Percentiles rank a stretch among this genome's conserved stretches.
Evolutionary conservation across 2,888 invertebrate genomes (phyloP).

Genomic region (Steromphala cineraria): DNA sequence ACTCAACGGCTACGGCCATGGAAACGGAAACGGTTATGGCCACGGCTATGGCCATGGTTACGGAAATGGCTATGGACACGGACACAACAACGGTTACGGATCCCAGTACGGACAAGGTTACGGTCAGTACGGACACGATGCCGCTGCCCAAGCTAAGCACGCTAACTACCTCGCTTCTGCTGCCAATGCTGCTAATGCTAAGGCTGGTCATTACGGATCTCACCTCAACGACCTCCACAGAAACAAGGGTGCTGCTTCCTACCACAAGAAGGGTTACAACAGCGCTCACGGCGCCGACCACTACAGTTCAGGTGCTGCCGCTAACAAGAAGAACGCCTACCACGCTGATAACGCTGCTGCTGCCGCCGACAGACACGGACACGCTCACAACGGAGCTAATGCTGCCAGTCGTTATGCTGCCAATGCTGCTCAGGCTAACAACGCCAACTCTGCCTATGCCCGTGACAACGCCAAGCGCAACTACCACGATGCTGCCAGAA

Average conservation of each 20-base stretch:
- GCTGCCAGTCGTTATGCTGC: neutral
- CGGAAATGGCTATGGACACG: neutral
- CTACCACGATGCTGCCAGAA: conserved; percentile 19
- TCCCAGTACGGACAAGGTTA: too few species aligned
- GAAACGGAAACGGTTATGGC: neutral
- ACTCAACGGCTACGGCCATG: neutral
- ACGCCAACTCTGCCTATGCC: neutral
- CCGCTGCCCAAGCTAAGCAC: neutral
- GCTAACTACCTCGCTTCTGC: neutral
- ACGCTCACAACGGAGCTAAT: neutral
- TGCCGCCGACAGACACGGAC: neutral
- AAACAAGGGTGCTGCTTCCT: neutral
- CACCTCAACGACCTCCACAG: neutral
- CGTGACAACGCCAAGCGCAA: conserved; percentile 19
- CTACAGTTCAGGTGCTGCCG: neutral
- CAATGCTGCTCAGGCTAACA: neutral
- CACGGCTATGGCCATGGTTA: neutral
- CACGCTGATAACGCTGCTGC: neutral
- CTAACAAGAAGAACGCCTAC: conserved; percentile 9
- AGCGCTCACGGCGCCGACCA: neutral
- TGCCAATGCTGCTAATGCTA: neutral
- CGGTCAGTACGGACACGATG: neutral
- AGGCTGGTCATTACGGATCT: neutral
- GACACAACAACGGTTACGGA: neutral
- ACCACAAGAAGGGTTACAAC: neutral